Percentiles rank a stretch among this genome's conserved stretches.
Conservation (phyloP, 1,140 invertebrate genomes). For the Drosophila azteca region DNA sequence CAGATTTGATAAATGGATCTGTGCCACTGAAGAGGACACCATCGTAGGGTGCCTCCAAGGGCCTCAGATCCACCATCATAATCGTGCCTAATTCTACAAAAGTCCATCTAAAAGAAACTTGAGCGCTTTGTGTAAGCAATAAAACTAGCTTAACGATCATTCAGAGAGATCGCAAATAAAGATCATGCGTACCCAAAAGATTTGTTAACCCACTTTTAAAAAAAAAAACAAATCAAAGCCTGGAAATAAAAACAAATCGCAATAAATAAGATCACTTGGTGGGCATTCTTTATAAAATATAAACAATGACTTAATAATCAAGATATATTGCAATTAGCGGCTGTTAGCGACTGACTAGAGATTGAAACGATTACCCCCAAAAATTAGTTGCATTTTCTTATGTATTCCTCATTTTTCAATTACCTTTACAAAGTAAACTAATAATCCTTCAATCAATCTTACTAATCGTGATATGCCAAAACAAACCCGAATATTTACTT, state of each 20-base stretch:
- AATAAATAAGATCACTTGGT: too few species aligned
- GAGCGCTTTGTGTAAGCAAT: conserved; percentile 27
- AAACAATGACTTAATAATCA: too few species aligned
- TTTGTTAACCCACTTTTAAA: conserved; percentile 27
- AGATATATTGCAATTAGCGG: too few species aligned
- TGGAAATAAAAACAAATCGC: conserved; percentile 7
- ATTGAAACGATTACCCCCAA: too few species aligned
- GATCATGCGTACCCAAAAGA: conserved; percentile 16
- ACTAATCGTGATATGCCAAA: too few species aligned
- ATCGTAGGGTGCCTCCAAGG: conserved; percentile 1
- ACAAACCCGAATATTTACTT: too few species aligned
- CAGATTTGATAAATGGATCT: conserved; percentile 14
- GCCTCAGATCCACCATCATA: conserved; percentile 17
- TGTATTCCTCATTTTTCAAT: too few species aligned
- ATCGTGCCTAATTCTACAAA: conserved; percentile 14
- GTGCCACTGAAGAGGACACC: conserved; percentile 29
- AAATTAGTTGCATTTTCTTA: too few species aligned
- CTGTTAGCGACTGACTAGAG: too few species aligned
- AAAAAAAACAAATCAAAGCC: conserved; percentile 14
- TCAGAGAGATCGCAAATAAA: conserved; percentile 43
- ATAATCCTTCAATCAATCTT: too few species aligned
- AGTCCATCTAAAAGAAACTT: conserved; percentile 5
- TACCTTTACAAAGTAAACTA: too few species aligned
- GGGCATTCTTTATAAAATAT: too few species aligned
- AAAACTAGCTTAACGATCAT: conserved; percentile 32